These are phyloP conservation scores for Acronicta alni DNA, from an alignment of 2,888 invertebrate genomes.

Conservation along the genomic window DNA sequence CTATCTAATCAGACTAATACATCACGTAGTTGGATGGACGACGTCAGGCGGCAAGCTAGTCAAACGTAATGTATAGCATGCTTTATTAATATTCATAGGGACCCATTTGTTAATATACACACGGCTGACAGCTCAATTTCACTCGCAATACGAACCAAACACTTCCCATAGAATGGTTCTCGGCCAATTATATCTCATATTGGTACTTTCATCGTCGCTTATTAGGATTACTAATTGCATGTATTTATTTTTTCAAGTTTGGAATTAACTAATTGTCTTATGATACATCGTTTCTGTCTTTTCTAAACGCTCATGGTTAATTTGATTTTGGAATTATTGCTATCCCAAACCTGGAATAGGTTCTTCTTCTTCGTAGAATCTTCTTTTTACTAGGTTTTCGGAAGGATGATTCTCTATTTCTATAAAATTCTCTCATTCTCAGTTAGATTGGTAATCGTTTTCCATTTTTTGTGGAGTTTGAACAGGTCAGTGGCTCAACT, in stretches of 20 bases:
- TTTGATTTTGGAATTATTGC: slow-evolving; percentile 25
- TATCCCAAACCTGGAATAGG: neutral
- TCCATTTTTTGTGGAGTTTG: no score
- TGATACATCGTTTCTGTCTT: slow-evolving; percentile 42
- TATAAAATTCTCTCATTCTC: no score
- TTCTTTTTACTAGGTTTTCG: no score
- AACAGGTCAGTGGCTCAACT: no score
- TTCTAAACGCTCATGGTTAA: slow-evolving; percentile 19
- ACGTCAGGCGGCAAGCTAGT: slow-evolving; percentile 59
- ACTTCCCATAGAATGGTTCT: slow-evolving; percentile 62
- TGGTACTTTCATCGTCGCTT: slow-evolving; percentile 49
- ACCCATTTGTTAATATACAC: slow-evolving; percentile 85
- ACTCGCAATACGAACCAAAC: slow-evolving; percentile 69
- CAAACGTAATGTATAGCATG: slow-evolving; percentile 69
- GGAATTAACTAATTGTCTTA: slow-evolving; percentile 40
- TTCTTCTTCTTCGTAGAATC: no score
- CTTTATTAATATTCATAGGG: slow-evolving; percentile 86
- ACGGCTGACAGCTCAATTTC: slow-evolving; percentile 86
- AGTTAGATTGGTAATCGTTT: no score
- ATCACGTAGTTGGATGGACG: slow-evolving; percentile 55
- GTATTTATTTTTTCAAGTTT: slow-evolving; percentile 40
- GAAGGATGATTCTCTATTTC: no score
- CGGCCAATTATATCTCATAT: slow-evolving; percentile 68
- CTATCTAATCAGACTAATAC: slow-evolving; percentile 60
- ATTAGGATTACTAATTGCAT: slow-evolving; percentile 53